Percentiles rank a stretch among this genome's conserved stretches.
phyloP scores from a whole-genome alignment of 2,888 invertebrate genomes.

The Homarus gammarus region DNA sequence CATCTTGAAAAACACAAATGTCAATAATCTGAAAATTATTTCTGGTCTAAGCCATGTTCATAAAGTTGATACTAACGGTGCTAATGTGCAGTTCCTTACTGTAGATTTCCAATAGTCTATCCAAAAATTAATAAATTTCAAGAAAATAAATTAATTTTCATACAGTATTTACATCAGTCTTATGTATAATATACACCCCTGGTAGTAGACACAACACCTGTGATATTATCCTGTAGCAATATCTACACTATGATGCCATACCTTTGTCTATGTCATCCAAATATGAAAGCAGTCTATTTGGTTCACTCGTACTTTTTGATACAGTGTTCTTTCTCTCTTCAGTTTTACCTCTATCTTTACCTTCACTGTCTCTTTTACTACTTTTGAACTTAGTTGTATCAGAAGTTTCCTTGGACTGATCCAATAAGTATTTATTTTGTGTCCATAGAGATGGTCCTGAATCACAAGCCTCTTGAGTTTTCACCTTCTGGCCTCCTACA shows the following conservation, averaged over 20 bases:
- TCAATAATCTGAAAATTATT: too few relatives aligned
- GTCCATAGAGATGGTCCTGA: background rate
- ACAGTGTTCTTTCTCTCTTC: slow-evolving; percentile 15
- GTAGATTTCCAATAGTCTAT: background rate
- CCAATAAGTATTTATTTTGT: background rate
- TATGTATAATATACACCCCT: background rate
- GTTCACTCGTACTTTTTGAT: slow-evolving; percentile 32
- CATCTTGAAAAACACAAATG: too few relatives aligned
- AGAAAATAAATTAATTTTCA: background rate
- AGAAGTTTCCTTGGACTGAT: background rate
- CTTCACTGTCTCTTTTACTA: background rate
- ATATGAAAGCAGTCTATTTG: slow-evolving; percentile 46
- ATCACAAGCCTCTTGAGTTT: background rate
- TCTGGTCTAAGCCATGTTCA: too few relatives aligned
- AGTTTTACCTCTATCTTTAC: background rate
- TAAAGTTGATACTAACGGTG: too few relatives aligned
- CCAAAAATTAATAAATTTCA: background rate
- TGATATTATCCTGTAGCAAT: background rate
- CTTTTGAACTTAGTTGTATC: background rate
- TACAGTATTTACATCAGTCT: background rate
- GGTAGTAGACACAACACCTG: background rate
- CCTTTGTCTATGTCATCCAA: slow-evolving; percentile 47
- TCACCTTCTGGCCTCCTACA: slow-evolving; percentile 37
- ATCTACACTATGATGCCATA: background rate
- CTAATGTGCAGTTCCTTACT: too few relatives aligned